Evolutionary conservation across 2,797 vertebrate species (phyloP).

Genomic region (Prunella strophiata): DNA sequence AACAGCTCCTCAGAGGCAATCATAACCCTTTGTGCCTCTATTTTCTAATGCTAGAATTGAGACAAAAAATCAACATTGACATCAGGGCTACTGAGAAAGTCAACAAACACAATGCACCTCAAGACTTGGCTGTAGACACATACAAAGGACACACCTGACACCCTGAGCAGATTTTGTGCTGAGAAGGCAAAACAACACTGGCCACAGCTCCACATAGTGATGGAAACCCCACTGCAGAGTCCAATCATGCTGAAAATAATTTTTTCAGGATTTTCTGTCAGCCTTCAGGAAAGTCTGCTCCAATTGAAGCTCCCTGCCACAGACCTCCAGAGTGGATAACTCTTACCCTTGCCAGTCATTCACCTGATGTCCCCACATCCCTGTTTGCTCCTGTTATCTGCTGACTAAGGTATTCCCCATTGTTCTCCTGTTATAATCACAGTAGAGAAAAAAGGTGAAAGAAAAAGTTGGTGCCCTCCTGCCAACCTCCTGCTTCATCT

Average conservation of each 20-base stretch:
- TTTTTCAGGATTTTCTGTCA: neutral
- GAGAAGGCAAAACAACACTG: neutral
- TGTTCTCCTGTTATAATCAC: neutral
- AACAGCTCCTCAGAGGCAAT: neutral
- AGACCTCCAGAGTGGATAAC: neutral
- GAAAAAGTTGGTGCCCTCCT: neutral
- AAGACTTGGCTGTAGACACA: neutral
- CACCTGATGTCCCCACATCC: neutral
- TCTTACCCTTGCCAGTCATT: neutral
- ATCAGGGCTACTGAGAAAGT: neutral
- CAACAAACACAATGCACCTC: neutral
- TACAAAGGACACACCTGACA: neutral
- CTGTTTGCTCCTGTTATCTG: neutral
- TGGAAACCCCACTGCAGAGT: neutral
- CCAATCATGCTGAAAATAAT: neutral
- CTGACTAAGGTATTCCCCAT: neutral
- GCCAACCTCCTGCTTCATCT: neutral
- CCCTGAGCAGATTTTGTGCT: neutral
- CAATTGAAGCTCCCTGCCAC: neutral
- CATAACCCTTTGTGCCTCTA: neutral
- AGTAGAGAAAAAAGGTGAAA: neutral
- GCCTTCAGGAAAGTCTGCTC: neutral
- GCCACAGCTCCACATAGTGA: neutral
- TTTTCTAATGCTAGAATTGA: neutral
- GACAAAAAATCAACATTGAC: neutral